Evolutionary conservation across 2,113 vertebrate species (phyloP).

Genomic region (Anarhynchus alexandrinus): DNA sequence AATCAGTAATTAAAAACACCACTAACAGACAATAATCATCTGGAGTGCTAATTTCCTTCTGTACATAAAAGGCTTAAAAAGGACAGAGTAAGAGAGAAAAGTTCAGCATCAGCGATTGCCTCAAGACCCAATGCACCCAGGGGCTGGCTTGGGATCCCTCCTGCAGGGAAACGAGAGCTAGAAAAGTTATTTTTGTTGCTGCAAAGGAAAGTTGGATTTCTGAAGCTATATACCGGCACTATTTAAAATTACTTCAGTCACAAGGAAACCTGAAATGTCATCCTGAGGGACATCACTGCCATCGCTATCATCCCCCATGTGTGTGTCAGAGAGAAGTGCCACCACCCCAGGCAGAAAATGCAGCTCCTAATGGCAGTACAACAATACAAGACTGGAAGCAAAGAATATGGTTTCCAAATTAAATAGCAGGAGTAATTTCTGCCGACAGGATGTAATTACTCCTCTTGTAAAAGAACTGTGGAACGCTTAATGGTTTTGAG

Average conservation of each 20-base stretch:
- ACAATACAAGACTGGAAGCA: background rate
- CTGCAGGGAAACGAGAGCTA: background rate
- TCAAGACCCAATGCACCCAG: background rate
- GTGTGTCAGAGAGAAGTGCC: background rate
- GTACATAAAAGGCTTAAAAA: constrained; percentile 14
- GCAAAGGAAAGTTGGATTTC: background rate
- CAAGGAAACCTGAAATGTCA: background rate
- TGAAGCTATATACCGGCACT: background rate
- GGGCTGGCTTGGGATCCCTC: background rate
- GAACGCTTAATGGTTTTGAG: constrained; percentile 37
- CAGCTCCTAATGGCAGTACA: background rate
- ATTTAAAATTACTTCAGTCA: background rate
- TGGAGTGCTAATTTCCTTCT: background rate
- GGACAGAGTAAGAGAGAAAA: background rate
- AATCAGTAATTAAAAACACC: constrained; percentile 26
- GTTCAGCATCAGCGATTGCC: constrained; percentile 30
- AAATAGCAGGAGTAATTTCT: constrained; percentile 19
- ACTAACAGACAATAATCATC: constrained; percentile 13
- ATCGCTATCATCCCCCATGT: rapidly evolving
- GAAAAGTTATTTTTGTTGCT: background rate
- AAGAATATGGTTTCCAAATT: constrained; percentile 49
- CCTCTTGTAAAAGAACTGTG: constrained; percentile 38
- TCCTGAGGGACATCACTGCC: background rate
- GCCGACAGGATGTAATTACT: constrained; percentile 41
- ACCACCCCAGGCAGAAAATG: background rate